Evolutionary conservation across 1,140 invertebrate genomes (phyloP).

Genomic region (Theocolax elegans): DNA sequence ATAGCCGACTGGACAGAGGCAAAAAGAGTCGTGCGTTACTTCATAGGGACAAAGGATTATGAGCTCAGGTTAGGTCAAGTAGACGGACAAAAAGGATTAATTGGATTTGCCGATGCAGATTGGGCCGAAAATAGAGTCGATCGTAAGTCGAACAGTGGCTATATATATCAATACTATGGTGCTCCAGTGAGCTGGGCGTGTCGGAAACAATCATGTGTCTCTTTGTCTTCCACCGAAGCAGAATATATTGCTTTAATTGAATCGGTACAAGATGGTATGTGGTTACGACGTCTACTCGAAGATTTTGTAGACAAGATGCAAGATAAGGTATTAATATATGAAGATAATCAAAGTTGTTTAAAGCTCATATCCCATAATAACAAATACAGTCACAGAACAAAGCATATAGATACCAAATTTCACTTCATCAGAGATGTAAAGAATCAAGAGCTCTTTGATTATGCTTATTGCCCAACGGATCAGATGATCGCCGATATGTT

Average conservation of each 20-base stretch:
- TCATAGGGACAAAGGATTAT: slow-evolving; percentile 41
- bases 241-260: slow-evolving; percentile 44
- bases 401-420: slow-evolving; percentile 34
- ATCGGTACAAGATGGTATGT: slow-evolving; percentile 41
- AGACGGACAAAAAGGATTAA: no score
- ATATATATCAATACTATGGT: slow-evolving; percentile 39
- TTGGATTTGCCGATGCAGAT: slow-evolving; percentile 44
- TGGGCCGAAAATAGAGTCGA: slow-evolving; percentile 39
- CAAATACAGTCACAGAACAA: background rate
- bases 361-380: slow-evolving; percentile 43
- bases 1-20: slow-evolving; percentile 44
- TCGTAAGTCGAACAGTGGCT: slow-evolving; percentile 46
- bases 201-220: slow-evolving; percentile 32
- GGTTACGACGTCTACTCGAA: slow-evolving; percentile 38
- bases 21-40: slow-evolving; percentile 45
- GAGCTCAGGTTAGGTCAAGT: slow-evolving; percentile 23
- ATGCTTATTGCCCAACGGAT: slow-evolving; percentile 44
- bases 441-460: slow-evolving; percentile 33
- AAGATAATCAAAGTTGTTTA: slow-evolving; percentile 48
- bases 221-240: slow-evolving; percentile 48
- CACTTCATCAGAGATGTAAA: slow-evolving; percentile 43
- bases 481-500: slow-evolving; percentile 46
- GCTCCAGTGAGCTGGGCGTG: slow-evolving; percentile 38
- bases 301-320: no score
- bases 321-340: no score